phyloP scores from a whole-genome alignment of 2,797 vertebrate genomes.

The Molothrus aeneus region DNA sequence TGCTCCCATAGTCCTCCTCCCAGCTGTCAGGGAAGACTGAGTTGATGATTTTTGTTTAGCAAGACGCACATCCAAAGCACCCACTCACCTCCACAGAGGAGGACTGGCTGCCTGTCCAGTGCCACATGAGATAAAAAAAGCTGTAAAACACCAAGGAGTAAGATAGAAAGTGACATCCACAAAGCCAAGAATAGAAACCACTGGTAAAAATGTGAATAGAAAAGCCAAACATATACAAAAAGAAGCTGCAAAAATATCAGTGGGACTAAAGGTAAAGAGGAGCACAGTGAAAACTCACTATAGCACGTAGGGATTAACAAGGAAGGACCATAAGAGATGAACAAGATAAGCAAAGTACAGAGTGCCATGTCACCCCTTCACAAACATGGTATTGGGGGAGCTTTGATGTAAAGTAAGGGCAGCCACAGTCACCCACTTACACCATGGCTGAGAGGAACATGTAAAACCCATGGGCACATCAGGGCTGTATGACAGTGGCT shows the following conservation, averaged over 20 bases:
- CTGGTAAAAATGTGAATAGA: background rate
- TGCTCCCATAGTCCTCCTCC: background rate
- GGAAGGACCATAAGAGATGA: background rate
- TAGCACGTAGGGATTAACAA: background rate
- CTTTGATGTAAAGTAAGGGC: background rate
- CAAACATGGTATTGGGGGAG: background rate
- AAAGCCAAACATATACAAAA: background rate
- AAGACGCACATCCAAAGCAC: background rate
- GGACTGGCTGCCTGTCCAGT: background rate
- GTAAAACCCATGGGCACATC: background rate
- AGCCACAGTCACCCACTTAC: background rate
- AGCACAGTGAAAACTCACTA: background rate
- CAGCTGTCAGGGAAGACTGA: background rate
- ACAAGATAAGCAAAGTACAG: background rate
- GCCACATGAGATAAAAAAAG: background rate
- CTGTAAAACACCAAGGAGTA: background rate
- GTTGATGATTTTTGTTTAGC: background rate
- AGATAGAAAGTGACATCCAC: background rate
- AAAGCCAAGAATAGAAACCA: background rate
- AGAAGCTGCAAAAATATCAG: background rate
- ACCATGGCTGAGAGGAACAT: background rate
- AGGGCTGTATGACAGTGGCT: background rate
- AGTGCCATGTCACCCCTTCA: background rate
- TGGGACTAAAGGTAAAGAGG: background rate
- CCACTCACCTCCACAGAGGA: background rate